Conservation (phyloP, 2,888 invertebrate species). For the Tryphoninae sp. region DNA sequence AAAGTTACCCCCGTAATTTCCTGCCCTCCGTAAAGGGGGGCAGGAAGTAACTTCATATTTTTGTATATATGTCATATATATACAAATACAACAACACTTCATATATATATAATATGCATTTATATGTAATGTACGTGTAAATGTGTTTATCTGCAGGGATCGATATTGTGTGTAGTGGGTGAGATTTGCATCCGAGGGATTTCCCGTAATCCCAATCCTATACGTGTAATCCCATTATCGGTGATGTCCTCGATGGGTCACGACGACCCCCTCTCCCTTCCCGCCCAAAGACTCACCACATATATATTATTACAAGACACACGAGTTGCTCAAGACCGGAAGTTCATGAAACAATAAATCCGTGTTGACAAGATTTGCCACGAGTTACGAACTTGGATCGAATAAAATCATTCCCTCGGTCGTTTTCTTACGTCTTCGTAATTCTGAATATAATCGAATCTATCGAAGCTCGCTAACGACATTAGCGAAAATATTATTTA, state of each 20-base stretch:
- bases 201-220: slow-evolving; percentile 75
- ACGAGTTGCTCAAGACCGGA: slow-evolving; percentile 12
- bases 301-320: slow-evolving; percentile 15
- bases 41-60: too few species aligned
- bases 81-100: too few species aligned
- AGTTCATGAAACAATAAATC: slow-evolving; percentile 28
- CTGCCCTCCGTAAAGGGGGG: too few species aligned
- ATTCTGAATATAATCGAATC: too few species aligned
- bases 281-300: neutral
- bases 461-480: too few species aligned
- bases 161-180: slow-evolving; percentile 52
- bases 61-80: too few species aligned
- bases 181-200: slow-evolving; percentile 76
- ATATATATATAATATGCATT: neutral
- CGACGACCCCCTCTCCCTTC: neutral
- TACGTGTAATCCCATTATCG: slow-evolving; percentile 76
- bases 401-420: neutral
- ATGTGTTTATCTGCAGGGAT: slow-evolving; percentile 47
- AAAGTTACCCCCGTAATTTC: too few species aligned
- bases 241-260: slow-evolving; percentile 59
- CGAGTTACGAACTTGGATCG: neutral
- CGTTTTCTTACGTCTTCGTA: neutral
- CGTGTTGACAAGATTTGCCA: neutral
- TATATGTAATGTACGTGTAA: slow-evolving; percentile 4
- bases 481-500: too few species aligned